Conservation (phyloP, 1,140 invertebrate species). For the Caenorhabditis elegans region WBcel235 BX284604.4:11815001-11815500, state of each 20-base stretch:
- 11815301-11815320: no score
- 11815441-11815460: no score
- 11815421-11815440: background rate
- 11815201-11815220: background rate
- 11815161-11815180: background rate
- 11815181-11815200: background rate
- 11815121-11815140: background rate
- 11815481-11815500: background rate
- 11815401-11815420: background rate
- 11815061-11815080: background rate
- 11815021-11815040: no score
- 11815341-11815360: conserved; percentile 17
- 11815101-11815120: background rate
- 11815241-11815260: no score
- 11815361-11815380: background rate
- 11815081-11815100: background rate
- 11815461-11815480: background rate
- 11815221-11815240: no score
- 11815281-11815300: no score
- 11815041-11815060: no score
- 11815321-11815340: background rate
- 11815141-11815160: background rate
- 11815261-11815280: no score
- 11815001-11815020: no score
- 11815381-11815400: conserved; percentile 18